phyloP scores from a whole-genome alignment of 2,888 invertebrate species.

The Agrilus mali region DNA sequence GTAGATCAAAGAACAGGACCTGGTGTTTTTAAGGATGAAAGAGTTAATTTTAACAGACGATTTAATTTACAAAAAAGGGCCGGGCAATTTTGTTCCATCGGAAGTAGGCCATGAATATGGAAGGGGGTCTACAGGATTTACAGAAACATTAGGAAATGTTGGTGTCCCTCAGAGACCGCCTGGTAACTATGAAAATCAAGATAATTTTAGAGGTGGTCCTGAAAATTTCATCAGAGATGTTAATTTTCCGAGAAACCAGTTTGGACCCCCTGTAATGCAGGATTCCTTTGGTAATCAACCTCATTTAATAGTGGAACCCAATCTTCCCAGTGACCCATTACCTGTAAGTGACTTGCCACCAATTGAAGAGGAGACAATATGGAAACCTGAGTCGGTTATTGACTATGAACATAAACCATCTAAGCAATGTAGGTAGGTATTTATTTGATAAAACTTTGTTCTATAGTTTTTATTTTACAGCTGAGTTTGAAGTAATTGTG shows the following conservation, averaged over 20 bases:
- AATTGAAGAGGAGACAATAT: conserved; percentile 39
- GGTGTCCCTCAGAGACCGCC: conserved; percentile 1
- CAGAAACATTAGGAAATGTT: background rate
- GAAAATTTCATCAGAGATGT: conserved; percentile 10
- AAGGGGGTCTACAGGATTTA: conserved; percentile 2
- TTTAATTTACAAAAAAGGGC: conserved; percentile 1
- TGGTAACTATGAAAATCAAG: conserved; percentile 4
- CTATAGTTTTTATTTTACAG: conserved; percentile 17
- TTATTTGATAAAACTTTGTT: background rate
- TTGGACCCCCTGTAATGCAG: too few relatives aligned
- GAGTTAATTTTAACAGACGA: conserved; percentile 1
- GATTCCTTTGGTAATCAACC: background rate
- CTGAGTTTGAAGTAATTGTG: conserved; percentile 38
- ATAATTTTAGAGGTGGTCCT: conserved; percentile 6
- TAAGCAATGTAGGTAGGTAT: conserved; percentile 31
- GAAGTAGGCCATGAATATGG: conserved; percentile 1
- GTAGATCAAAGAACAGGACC: conserved; percentile 4
- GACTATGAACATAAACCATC: conserved; percentile 58
- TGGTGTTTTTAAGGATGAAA: conserved; percentile 4
- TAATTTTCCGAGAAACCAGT: too few relatives aligned
- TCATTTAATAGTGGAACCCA: conserved; percentile 1
- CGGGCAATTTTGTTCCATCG: background rate
- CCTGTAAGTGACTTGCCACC: conserved; percentile 14
- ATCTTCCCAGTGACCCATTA: conserved; percentile 9
- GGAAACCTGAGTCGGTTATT: conserved; percentile 48